phyloP scores from a whole-genome alignment of 35 echinoderm and acorn worm species.

The Amphiura filiformis region DNA sequence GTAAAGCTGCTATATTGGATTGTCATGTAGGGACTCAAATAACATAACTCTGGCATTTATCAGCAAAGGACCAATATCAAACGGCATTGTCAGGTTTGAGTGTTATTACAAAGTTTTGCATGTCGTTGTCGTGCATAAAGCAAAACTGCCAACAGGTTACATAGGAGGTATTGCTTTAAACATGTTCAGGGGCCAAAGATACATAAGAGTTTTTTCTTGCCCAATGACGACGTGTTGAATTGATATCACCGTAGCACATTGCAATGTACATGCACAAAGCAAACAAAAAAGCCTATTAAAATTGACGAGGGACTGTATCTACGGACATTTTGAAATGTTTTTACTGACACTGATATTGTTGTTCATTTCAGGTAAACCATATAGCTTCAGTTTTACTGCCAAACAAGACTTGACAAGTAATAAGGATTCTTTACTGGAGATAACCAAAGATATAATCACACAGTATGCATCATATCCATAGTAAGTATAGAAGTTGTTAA shows the following conservation, averaged over 20 bases:
- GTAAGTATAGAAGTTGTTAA: not conserved
- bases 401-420: not conserved
- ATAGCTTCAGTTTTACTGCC: not conserved
- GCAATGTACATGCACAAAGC: too few species aligned
- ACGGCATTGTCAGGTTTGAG: not conserved
- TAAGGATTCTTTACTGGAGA: not conserved
- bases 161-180: too few species aligned
- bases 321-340: not conserved
- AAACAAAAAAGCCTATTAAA: not conserved
- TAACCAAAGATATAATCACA: not conserved
- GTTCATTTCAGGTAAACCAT: not conserved
- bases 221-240: too few species aligned
- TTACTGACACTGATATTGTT: not conserved
- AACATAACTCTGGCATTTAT: not conserved
- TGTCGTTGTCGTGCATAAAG: not conserved
- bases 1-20: not conserved
- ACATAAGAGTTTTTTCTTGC: too few species aligned
- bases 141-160: too few species aligned
- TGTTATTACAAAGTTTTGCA: not conserved
- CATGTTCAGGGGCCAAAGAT: too few species aligned
- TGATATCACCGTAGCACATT: too few species aligned
- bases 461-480: not conserved
- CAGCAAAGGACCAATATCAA: not conserved
- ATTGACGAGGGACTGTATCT: not conserved
- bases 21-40: not conserved